Evolutionary conservation across 2,797 vertebrate genomes (phyloP), one percentile per base, ranked within the genome.

Genomic region (Pseudochaenichthys georgianus): DNA sequence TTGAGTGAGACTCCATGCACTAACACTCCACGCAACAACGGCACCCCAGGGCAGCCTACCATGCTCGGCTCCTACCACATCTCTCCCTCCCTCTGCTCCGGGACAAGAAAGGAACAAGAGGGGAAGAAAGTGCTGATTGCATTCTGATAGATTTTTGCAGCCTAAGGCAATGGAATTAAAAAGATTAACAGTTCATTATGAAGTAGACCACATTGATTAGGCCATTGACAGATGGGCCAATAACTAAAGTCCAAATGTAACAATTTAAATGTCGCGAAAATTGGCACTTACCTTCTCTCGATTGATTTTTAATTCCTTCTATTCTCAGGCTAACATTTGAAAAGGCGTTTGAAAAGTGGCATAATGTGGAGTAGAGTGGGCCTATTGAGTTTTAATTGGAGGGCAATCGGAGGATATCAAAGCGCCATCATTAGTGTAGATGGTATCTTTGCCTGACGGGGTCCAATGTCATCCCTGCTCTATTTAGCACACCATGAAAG

Each of bases 111-210:
- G 55, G 73, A 87, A 78, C 70, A 66, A 64, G 61, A 28, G 58
- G 55, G 50, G 11, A 59, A 70, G 81, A 82, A 87, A 86, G 65
- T 89, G 90, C 92, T 94, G 93, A 94, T 95, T 94, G 88, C 91
- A 93, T 94, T 94, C 84, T 94, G 93, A 95, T 95, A 93, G 94
- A 95, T 95, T 94, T 95, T 92, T 93, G 90, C 78, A 83, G 93
- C 94, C 90, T 87, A 86, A 80, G 92, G 94, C 93, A 77, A 87
- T 88, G 86, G 92, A 94, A 94, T 95, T 94, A 95, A 95, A 94
- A 94, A 94, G 93, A 94, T 95, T 93, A 95, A 94, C 94, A 93
- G 95, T 95, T 94, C 93, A 95, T 95, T 95, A 95, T 92, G 89
- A 93, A 94, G 92, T 90, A 90, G 90, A 87, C 82, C 75, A 82